Evolutionary conservation across 1,140 invertebrate species (phyloP).

Genomic region (Caenorhabditis briggsae): DNA sequence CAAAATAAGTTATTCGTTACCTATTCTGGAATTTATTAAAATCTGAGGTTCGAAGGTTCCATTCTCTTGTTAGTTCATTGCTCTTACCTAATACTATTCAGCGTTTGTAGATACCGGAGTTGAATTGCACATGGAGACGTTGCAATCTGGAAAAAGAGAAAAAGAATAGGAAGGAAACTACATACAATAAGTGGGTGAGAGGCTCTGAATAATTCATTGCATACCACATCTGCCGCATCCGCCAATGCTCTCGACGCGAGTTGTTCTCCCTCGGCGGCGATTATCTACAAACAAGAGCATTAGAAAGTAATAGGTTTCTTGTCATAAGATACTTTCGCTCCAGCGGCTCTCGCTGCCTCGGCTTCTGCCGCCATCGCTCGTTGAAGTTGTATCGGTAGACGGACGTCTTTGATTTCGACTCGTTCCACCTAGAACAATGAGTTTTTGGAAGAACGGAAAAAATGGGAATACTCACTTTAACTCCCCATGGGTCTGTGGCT

Average conservation of each 20-base stretch:
- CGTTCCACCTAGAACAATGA: slow-evolving; percentile 84
- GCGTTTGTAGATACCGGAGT: slow-evolving; percentile 81
- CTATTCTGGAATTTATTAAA: too few species aligned
- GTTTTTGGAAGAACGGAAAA: background rate
- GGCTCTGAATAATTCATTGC: background rate
- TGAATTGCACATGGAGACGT: slow-evolving; percentile 89
- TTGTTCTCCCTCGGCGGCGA: slow-evolving; percentile 79
- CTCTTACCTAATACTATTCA: slow-evolving; percentile 78
- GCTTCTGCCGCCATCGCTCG: slow-evolving; percentile 79
- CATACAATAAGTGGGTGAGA: background rate
- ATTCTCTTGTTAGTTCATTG: too few species aligned
- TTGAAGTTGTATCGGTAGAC: slow-evolving; percentile 79
- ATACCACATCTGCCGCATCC: slow-evolving; percentile 76
- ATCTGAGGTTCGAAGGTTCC: too few species aligned
- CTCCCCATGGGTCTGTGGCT: slow-evolving; percentile 93
- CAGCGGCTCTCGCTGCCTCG: slow-evolving; percentile 77
- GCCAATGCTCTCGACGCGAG: slow-evolving; percentile 78
- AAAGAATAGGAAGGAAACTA: background rate
- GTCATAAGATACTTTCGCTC: slow-evolving; percentile 70
- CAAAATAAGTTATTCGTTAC: too few species aligned
- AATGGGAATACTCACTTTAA: slow-evolving; percentile 81
- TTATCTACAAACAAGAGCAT: slow-evolving; percentile 71
- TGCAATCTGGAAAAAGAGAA: slow-evolving; percentile 65
- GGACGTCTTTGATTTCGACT: slow-evolving; percentile 87
- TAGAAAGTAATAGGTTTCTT: slow-evolving; percentile 36